A percentile compares a stretch with the other conserved stretches of the same genome.
phyloP scores from a whole-genome alignment of 2,888 invertebrate genomes.

The Dasypolia templi region DNA sequence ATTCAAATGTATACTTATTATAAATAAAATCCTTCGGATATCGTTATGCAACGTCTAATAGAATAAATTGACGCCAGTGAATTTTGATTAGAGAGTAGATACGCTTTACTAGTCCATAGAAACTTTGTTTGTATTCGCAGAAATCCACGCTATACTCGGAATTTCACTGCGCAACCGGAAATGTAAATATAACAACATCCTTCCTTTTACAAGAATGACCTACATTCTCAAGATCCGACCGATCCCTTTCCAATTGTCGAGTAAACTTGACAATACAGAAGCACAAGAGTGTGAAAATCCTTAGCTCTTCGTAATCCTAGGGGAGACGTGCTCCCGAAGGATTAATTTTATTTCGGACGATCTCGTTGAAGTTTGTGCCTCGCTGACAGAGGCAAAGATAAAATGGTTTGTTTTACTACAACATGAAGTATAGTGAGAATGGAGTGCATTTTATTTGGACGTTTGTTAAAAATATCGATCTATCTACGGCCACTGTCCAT shows the following conservation, averaged over 20 bases:
- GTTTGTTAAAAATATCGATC: background rate
- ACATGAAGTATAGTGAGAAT: background rate
- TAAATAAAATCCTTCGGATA: background rate
- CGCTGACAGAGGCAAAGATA: conserved; percentile 64
- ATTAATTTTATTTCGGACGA: conserved; percentile 67
- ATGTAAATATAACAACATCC: conserved; percentile 19
- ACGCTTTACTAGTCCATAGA: background rate
- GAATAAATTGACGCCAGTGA: background rate
- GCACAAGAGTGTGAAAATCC: conserved; percentile 20
- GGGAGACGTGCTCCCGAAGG: conserved; percentile 40
- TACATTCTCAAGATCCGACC: conserved; percentile 36
- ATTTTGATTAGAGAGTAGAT: background rate
- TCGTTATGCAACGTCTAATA: background rate
- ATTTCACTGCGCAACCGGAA: background rate
- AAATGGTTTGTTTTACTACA: conserved; percentile 53
- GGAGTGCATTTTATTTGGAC: conserved; percentile 12
- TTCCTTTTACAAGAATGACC: conserved; percentile 23
- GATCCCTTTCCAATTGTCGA: conserved; percentile 54
- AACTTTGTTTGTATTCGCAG: background rate
- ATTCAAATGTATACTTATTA: background rate
- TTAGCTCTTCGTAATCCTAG: conserved; percentile 47
- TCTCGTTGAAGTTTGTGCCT: conserved; percentile 48
- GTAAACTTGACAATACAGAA: conserved; percentile 33
- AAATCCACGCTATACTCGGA: background rate
- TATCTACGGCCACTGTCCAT: too few species aligned